phyloP scores from a whole-genome alignment of 2,113 vertebrate species.

The Pelecanoides urinatrix region DNA sequence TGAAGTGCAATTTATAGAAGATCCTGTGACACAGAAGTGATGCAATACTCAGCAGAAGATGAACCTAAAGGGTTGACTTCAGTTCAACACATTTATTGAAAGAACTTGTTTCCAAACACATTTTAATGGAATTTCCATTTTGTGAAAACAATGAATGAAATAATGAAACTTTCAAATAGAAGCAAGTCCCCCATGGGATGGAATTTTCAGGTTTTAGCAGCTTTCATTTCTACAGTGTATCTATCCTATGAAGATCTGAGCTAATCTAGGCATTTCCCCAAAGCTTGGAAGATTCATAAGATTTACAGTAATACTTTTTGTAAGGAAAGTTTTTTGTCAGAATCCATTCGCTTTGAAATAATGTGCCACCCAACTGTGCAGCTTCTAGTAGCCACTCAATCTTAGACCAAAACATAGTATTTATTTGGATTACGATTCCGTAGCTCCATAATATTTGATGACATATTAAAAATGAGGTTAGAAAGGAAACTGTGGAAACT shows the following conservation, averaged over 20 bases:
- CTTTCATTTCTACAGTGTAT: neutral
- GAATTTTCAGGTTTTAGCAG: neutral
- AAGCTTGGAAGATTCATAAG: neutral
- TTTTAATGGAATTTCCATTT: neutral
- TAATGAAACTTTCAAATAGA: neutral
- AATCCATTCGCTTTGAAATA: neutral
- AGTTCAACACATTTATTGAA: neutral
- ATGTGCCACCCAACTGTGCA: neutral
- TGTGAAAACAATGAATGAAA: neutral
- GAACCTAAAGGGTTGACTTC: neutral
- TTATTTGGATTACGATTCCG: neutral
- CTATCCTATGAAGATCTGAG: neutral
- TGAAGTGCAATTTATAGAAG: neutral
- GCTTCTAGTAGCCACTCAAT: neutral
- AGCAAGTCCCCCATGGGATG: neutral
- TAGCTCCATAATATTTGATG: neutral
- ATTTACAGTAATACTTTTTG: neutral
- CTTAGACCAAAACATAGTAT: neutral
- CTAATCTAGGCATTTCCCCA: neutral
- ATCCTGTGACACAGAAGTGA: neutral
- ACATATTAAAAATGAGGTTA: neutral
- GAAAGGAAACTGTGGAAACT: neutral
- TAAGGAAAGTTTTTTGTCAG: neutral
- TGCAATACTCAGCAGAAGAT: neutral
- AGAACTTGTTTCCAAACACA: neutral